Percentiles rank a stretch among this genome's conserved stretches.
Evolutionary conservation across 2,888 invertebrate genomes (phyloP).

Genomic region (Eupithecia abbreviata): DNA sequence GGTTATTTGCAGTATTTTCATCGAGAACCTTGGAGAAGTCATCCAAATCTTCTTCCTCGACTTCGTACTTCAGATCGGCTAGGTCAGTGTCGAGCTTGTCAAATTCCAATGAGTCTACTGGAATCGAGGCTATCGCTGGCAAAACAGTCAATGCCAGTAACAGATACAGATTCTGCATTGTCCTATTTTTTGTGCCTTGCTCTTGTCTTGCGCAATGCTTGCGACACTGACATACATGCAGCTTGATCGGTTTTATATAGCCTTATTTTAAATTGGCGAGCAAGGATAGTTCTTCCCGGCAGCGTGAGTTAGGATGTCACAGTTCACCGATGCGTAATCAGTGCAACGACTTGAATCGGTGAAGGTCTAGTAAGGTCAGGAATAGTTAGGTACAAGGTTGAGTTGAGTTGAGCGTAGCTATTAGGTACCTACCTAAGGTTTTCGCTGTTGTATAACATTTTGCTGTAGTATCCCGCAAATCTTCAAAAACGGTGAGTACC

Average conservation of each 20-base stretch:
- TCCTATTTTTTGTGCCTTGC: conserved; percentile 61
- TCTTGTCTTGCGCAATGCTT: conserved; percentile 68
- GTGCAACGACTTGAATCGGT: conserved; percentile 67
- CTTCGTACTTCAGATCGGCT: conserved; percentile 64
- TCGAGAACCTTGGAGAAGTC: conserved; percentile 62
- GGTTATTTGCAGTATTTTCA: conserved; percentile 42
- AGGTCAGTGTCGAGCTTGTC: conserved; percentile 68
- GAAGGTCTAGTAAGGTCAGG: conserved; percentile 56
- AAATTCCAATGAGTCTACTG: conserved; percentile 59
- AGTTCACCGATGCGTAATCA: conserved; percentile 63
- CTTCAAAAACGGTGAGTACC: no score
- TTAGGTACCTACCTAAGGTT: conserved; percentile 1
- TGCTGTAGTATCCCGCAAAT: no score
- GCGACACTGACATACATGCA: conserved; percentile 82
- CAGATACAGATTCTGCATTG: conserved; percentile 68
- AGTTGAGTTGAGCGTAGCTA: background rate
- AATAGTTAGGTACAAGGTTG: conserved; percentile 29
- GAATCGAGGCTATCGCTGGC: conserved; percentile 61
- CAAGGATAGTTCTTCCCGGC: conserved; percentile 71
- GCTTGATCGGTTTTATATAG: conserved; percentile 70
- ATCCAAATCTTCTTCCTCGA: conserved; percentile 67
- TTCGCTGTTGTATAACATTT: background rate
- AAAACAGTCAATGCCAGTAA: conserved; percentile 61
- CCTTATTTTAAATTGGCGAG: conserved; percentile 62
- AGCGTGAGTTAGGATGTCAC: conserved; percentile 66